A percentile compares a stretch with the other conserved stretches of the same genome.
Conservation (phyloP, 2,113 vertebrate species). For the Trogon surrucura region DNA sequence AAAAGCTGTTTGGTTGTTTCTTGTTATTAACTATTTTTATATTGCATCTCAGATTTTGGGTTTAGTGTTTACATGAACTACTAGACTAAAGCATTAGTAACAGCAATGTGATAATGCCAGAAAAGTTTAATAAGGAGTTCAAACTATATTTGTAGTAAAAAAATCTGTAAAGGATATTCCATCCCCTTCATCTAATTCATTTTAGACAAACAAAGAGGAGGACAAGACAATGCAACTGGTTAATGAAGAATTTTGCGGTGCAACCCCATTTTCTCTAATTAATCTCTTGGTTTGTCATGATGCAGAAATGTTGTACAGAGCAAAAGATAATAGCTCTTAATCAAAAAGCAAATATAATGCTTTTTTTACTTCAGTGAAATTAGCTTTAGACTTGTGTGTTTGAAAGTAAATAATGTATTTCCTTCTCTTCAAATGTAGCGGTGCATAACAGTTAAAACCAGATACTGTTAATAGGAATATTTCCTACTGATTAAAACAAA, state of each 20-base stretch:
- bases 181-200: neutral
- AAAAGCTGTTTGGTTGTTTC: neutral
- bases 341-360: neutral
- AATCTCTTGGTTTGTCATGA: neutral
- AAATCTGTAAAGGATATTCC: neutral
- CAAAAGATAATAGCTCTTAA: neutral
- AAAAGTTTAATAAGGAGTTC: neutral
- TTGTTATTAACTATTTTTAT: neutral
- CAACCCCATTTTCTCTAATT: neutral
- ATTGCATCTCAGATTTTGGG: neutral
- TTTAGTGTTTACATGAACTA: neutral
- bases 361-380: neutral
- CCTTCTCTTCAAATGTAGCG: neutral
- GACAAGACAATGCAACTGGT: neutral
- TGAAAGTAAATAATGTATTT: neutral
- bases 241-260: neutral
- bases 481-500: neutral
- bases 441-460: fast-evolving
- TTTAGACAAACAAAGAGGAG: neutral
- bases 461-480: neutral
- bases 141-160: neutral
- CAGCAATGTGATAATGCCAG: neutral
- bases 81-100: neutral
- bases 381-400: neutral
- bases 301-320: neutral